Percentiles rank a stretch among this genome's conserved stretches.
Evolutionary conservation across 2,888 invertebrate genomes (phyloP).

Genomic region (Drosophila austrosaltans): DNA sequence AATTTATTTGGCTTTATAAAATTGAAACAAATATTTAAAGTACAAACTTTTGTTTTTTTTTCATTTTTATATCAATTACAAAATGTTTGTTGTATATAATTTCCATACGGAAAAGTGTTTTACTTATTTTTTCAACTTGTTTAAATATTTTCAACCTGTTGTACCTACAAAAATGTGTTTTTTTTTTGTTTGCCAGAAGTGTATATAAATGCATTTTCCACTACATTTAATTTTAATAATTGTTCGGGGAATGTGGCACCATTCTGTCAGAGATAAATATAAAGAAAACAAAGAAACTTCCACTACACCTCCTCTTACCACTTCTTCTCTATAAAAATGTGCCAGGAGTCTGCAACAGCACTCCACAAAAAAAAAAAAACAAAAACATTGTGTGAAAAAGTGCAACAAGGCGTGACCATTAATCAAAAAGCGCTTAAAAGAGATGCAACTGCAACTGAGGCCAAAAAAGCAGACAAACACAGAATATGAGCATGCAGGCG

Average conservation of each 20-base stretch:
- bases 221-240: conserved; percentile 60
- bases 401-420: conserved; percentile 47
- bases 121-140: neutral
- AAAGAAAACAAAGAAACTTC: neutral
- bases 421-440: conserved; percentile 53
- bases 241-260: conserved; percentile 27
- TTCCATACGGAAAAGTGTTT: no score
- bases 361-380: neutral
- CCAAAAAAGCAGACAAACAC: conserved; percentile 26
- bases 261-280: no score
- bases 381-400: neutral
- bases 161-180: conserved; percentile 11
- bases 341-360: conserved; percentile 39
- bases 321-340: neutral
- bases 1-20: no score
- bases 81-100: no score
- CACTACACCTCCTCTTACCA: neutral
- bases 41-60: no score
- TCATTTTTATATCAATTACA: no score
- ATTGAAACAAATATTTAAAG: no score
- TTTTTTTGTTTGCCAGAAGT: neutral
- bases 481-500: neutral
- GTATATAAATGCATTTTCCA: conserved; percentile 48
- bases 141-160: neutral
- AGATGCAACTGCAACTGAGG: conserved; percentile 33